Conservation (phyloP, 2,888 invertebrate species). For the Hypselothyrea guttata region DNA sequence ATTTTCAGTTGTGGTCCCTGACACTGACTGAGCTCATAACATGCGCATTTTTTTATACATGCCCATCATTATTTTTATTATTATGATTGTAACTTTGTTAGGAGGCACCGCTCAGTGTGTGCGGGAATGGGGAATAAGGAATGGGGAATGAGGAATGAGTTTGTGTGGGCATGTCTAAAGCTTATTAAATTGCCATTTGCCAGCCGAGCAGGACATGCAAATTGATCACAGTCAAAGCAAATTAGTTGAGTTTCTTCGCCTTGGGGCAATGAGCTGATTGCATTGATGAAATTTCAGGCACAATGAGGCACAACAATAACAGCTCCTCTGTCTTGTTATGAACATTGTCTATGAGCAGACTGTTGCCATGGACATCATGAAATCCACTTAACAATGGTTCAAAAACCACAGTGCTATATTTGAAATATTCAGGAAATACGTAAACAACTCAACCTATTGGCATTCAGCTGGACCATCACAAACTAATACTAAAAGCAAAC, state of each 20-base stretch:
- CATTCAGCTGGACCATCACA: too few relatives aligned
- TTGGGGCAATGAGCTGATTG: slow-evolving; percentile 41
- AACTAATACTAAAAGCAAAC: too few relatives aligned
- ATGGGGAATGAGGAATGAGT: too few relatives aligned
- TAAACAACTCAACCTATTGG: neutral
- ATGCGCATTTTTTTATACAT: slow-evolving; percentile 14
- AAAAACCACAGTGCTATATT: too few relatives aligned
- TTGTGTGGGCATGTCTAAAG: slow-evolving; percentile 23
- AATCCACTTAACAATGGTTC: neutral
- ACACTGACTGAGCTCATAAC: neutral
- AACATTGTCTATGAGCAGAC: neutral
- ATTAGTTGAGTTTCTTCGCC: slow-evolving; percentile 40
- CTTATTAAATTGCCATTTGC: slow-evolving; percentile 67
- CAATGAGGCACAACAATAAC: neutral
- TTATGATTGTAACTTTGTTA: slow-evolving; percentile 56
- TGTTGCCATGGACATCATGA: neutral
- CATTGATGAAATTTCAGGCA: slow-evolving; percentile 23
- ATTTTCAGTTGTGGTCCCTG: slow-evolving; percentile 1
- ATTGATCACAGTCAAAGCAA: slow-evolving; percentile 50
- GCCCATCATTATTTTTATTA: slow-evolving; percentile 48
- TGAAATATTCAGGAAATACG: neutral
- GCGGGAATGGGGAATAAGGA: too few relatives aligned
- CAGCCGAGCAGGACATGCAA: slow-evolving; percentile 38
- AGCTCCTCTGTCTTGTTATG: neutral
- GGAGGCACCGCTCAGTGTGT: slow-evolving; percentile 11